These are phyloP conservation scores for Parochlus steinenii DNA, from an alignment of 2,888 invertebrate species.

Conservation along the genomic window DNA sequence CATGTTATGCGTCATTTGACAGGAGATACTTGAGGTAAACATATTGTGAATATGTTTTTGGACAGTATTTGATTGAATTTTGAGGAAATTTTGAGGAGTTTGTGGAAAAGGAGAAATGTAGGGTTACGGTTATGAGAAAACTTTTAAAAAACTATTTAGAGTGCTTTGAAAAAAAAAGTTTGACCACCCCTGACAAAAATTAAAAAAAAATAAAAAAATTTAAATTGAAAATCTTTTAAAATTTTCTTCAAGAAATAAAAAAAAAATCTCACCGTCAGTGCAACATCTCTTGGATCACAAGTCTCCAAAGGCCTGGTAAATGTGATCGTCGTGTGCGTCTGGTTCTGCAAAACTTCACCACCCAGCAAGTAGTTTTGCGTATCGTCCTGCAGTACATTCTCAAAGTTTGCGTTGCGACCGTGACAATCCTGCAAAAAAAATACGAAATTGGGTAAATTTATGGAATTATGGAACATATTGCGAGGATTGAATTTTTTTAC, in stretches of 20 bases:
- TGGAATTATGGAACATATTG: neutral
- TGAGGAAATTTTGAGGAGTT: too few species aligned
- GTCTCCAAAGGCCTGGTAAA: constrained; percentile 67
- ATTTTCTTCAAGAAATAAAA: neutral
- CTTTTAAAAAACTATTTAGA: too few species aligned
- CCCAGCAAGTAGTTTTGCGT: constrained; percentile 70
- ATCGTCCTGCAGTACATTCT: constrained; percentile 55
- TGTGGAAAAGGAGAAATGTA: too few species aligned
- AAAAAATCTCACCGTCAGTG: constrained; percentile 39
- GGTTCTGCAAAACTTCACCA: constrained; percentile 58
- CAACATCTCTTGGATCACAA: constrained; percentile 60
- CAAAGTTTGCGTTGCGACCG: constrained; percentile 41
- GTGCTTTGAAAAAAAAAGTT: too few species aligned
- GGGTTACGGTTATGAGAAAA: too few species aligned
- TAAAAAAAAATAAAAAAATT: neutral
- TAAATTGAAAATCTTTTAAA: constrained; percentile 1
- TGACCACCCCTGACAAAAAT: too few species aligned
- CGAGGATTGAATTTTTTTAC: too few species aligned
- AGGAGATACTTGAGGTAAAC: too few species aligned
- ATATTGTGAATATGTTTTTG: too few species aligned
- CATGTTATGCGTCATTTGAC: too few species aligned
- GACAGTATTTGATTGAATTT: too few species aligned
- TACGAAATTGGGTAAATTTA: neutral
- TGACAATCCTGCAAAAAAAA: constrained; percentile 57
- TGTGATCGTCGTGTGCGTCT: constrained; percentile 65